phyloP scores from a whole-genome alignment of 1,140 invertebrate species.

The Parapsyche elsis region DNA sequence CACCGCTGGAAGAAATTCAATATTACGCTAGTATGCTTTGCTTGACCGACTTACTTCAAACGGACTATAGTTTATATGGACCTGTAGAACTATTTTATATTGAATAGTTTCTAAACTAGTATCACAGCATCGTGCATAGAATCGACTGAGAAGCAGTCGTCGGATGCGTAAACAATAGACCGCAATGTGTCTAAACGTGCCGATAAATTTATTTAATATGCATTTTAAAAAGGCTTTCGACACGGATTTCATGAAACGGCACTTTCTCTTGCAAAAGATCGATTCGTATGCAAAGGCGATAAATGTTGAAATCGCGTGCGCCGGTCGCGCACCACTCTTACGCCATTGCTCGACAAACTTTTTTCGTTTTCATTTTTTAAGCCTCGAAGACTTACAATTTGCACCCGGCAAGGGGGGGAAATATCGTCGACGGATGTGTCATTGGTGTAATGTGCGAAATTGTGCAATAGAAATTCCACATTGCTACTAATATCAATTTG shows the following conservation, averaged over 20 bases:
- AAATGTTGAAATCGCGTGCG: constrained; percentile 42
- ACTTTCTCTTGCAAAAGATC: constrained; percentile 47
- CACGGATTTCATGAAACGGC: constrained; percentile 45
- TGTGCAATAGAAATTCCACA: too few species aligned
- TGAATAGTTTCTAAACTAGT: too few species aligned
- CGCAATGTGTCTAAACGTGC: constrained; percentile 34
- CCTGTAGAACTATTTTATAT: too few species aligned
- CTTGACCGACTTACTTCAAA: too few species aligned
- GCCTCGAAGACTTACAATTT: background rate
- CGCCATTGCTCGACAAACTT: constrained; percentile 17
- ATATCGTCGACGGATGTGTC: background rate
- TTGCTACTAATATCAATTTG: too few species aligned
- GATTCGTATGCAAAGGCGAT: constrained; percentile 47
- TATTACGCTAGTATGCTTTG: too few species aligned
- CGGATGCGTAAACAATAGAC: constrained; percentile 10
- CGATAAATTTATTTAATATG: constrained; percentile 44
- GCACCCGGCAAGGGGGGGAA: background rate
- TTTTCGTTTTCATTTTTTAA: background rate
- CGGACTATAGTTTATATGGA: too few species aligned
- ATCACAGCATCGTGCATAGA: background rate
- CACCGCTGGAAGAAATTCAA: background rate
- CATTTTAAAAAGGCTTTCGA: constrained; percentile 48
- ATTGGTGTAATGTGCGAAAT: background rate
- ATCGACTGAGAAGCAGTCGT: background rate
- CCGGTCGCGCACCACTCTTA: constrained; percentile 10